Evolutionary conservation across 92 coral and sea anemone species (phyloP), one percentile per base, ranked within the genome.

Genomic region (Epizoanthus rinbou): DNA sequence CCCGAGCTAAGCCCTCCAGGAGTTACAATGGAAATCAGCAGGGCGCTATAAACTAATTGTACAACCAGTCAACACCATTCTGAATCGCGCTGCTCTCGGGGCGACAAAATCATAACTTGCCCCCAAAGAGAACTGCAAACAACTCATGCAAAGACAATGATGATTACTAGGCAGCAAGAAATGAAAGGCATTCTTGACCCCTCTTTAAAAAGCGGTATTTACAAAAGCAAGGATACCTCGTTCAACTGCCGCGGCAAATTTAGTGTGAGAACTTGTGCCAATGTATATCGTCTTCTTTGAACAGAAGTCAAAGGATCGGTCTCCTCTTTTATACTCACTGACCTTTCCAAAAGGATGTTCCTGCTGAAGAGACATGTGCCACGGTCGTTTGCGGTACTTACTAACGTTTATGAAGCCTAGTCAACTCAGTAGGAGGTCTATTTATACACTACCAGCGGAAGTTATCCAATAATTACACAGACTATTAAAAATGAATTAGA

Each of bases 351-450:
- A 37, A 62, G 58, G 14, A n/a, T 43, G 19, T 22, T 21, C 57
- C 41, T 16, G 39, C 71, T 78, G 43, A 24, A 62, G 33, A 37
- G 45, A 43, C 70, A 50, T 60, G 82, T 78, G 66, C 24, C 72
- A 37, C 71, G 39, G 21, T n/a, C 24, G 37, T 59, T 76, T 59
- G 57, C 6, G 39, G 69, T 19, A 65, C 66, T 56, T 60, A 50
- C 58, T 78, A 78, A 15, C 72, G 39, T 78, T 78, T 63, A 62
- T 78, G 57, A 41, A 11, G 31, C 71, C 70, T 5, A 65, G 59
- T 78, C 86, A 79, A 43, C 98, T n/a, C 95, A 37, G 90, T 84
- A 90, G 98, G 98, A 89, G 98, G 98, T 91, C 97, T 89, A 85
- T 91, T 87, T 93, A 88, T 80, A 85, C 84, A 62, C 86, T 76